Evolutionary conservation across 2,797 vertebrate species (phyloP).

Genomic region (Cryptoprocta ferox): DNA sequence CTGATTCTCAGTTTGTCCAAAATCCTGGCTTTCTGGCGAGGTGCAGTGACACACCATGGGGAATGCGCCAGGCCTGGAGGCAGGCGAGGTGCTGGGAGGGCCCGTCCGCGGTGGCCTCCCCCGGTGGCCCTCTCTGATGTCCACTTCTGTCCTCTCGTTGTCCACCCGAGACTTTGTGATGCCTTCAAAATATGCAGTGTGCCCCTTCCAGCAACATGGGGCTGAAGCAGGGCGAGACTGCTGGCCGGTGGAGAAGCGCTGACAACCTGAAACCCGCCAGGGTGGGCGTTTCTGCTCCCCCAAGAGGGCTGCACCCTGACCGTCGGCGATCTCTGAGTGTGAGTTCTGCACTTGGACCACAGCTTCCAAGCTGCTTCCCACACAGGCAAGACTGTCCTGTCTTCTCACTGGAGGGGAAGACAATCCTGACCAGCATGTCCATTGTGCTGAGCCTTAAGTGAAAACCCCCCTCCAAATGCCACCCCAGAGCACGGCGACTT

Average conservation of each 20-base stretch:
- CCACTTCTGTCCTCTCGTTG: background rate
- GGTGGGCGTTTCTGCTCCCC: too few species aligned
- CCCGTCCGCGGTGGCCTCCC: rapidly evolving
- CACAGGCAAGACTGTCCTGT: background rate
- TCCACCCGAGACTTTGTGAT: background rate
- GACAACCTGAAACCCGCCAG: background rate
- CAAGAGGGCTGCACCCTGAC: too few species aligned
- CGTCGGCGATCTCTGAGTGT: background rate
- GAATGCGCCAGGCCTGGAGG: background rate
- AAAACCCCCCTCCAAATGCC: background rate
- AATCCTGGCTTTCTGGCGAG: background rate
- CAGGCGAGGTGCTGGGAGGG: background rate
- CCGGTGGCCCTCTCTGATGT: background rate
- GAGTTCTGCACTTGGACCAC: background rate
- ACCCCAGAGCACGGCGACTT: rapidly evolving
- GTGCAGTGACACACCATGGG: too few species aligned
- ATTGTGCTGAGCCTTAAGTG: too few species aligned
- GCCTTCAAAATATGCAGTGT: rapidly evolving
- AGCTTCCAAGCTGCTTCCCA: background rate
- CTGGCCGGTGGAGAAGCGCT: background rate
- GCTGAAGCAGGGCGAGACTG: background rate
- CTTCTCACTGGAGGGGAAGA: background rate
- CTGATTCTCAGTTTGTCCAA: background rate
- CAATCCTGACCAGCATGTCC: too few species aligned
- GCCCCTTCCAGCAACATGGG: background rate